A percentile compares a stretch with the other conserved stretches of the same genome.
These are phyloP conservation scores for Leptopilina clavipes DNA, from an alignment of 1,140 invertebrate genomes.

Conservation along the genomic window DNA sequence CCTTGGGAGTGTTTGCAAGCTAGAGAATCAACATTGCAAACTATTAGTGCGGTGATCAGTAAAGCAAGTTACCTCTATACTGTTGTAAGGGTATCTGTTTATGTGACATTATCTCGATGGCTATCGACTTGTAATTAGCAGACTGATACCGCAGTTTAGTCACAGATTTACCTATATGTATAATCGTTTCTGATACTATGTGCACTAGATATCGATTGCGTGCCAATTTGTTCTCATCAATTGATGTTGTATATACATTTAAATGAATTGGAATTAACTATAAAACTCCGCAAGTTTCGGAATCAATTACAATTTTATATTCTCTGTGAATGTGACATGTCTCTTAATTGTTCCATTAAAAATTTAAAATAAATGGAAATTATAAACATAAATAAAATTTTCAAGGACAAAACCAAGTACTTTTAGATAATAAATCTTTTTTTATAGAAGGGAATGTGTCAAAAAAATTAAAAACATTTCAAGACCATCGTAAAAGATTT, in stretches of 20 bases:
- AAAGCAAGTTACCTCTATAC: conserved; percentile 23
- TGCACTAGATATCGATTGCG: neutral
- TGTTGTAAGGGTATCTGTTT: conserved; percentile 20
- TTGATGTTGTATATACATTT: neutral
- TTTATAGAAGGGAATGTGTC: too few relatives aligned
- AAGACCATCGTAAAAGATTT: neutral
- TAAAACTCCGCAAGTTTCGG: neutral
- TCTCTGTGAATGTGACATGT: too few relatives aligned
- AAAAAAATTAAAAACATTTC: too few relatives aligned
- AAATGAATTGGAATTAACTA: neutral
- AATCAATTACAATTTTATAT: too few relatives aligned
- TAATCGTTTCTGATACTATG: neutral
- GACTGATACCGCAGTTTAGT: conserved; percentile 26
- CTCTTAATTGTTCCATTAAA: too few relatives aligned
- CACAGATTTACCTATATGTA: conserved; percentile 17
- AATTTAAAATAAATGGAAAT: too few relatives aligned
- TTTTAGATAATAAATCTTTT: too few relatives aligned
- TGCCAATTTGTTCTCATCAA: neutral
- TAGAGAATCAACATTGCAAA: conserved; percentile 6
- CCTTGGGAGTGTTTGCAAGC: neutral
- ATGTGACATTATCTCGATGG: conserved; percentile 26
- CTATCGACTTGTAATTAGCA: conserved; percentile 29
- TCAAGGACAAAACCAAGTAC: too few relatives aligned
- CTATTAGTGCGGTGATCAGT: conserved; percentile 28
- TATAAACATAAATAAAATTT: too few relatives aligned